These are phyloP conservation scores for Calephelis perditalis DNA, from an alignment of 2,888 invertebrate genomes.

Conservation along the genomic window DNA sequence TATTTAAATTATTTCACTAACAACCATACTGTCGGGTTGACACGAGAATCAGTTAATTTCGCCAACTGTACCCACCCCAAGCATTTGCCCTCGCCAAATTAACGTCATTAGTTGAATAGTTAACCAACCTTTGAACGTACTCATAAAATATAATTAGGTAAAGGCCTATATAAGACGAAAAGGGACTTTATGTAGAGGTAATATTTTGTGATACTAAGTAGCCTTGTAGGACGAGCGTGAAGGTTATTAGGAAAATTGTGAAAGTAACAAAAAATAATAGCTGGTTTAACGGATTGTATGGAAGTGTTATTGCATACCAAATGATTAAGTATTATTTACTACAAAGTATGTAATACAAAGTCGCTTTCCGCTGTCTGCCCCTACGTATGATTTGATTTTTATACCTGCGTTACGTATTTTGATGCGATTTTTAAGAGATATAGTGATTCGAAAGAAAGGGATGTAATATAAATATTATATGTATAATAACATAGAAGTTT, in stretches of 20 bases:
- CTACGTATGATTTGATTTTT: too few species aligned
- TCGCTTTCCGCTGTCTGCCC: too few species aligned
- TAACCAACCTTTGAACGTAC: constrained; percentile 13
- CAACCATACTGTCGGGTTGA: not conserved
- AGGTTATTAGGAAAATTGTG: not conserved
- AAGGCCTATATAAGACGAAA: constrained; percentile 25
- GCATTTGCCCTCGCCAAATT: constrained; percentile 5
- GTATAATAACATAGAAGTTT: too few species aligned
- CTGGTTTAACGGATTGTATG: not conserved
- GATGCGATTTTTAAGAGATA: too few species aligned
- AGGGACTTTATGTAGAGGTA: constrained; percentile 29
- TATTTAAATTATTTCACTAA: not conserved
- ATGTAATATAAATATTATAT: too few species aligned
- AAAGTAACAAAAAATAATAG: not conserved
- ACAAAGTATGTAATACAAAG: too few species aligned
- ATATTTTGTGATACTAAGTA: constrained; percentile 29
- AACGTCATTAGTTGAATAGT: constrained; percentile 13
- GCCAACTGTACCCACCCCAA: constrained; percentile 3
- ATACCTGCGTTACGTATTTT: too few species aligned
- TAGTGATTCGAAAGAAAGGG: too few species aligned
- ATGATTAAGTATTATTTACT: too few species aligned
- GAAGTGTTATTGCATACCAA: too few species aligned
- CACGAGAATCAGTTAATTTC: not conserved
- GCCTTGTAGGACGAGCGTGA: not conserved
- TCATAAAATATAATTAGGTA: constrained; percentile 32